These are phyloP conservation scores for Eolophus roseicapilla DNA, from an alignment of 2,113 vertebrate genomes.

Conservation along the genomic window DNA sequence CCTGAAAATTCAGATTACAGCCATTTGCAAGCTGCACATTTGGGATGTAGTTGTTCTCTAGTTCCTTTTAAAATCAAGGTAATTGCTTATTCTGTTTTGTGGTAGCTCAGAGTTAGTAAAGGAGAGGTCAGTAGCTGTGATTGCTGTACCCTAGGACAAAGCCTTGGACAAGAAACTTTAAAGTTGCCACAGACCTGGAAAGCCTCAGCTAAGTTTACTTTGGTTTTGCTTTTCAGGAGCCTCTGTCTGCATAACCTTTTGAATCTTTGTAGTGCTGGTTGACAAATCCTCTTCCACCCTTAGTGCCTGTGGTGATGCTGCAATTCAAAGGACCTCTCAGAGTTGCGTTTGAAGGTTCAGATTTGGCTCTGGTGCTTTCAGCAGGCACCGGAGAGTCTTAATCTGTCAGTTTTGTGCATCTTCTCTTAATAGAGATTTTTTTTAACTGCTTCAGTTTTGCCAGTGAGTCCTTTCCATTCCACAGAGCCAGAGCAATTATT, in stretches of 20 bases:
- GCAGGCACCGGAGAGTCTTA: not conserved
- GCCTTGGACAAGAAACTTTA: not conserved
- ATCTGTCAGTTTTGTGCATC: not conserved
- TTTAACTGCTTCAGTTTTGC: conserved; percentile 51
- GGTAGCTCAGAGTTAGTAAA: not conserved
- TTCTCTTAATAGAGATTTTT: not conserved
- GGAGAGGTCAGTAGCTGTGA: not conserved
- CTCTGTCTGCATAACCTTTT: not conserved
- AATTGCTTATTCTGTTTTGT: not conserved
- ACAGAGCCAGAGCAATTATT: conserved; percentile 60
- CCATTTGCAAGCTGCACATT: not conserved
- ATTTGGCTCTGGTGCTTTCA: not conserved
- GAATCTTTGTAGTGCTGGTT: not conserved
- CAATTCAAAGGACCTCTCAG: not conserved
- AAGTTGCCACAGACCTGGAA: not conserved
- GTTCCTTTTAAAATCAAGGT: not conserved
- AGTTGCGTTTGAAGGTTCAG: not conserved
- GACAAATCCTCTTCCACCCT: not conserved
- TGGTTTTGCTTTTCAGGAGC: not conserved
- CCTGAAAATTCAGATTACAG: not conserved
- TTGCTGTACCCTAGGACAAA: not conserved
- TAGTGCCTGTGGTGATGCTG: not conserved
- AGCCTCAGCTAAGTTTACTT: not conserved
- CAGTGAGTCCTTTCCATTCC: conserved; percentile 49
- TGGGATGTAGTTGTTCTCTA: not conserved